Evolutionary conservation across 2,888 invertebrate species (phyloP), one percentile per base, ranked within the genome.

Genomic region (Acrobasis repandana): DNA sequence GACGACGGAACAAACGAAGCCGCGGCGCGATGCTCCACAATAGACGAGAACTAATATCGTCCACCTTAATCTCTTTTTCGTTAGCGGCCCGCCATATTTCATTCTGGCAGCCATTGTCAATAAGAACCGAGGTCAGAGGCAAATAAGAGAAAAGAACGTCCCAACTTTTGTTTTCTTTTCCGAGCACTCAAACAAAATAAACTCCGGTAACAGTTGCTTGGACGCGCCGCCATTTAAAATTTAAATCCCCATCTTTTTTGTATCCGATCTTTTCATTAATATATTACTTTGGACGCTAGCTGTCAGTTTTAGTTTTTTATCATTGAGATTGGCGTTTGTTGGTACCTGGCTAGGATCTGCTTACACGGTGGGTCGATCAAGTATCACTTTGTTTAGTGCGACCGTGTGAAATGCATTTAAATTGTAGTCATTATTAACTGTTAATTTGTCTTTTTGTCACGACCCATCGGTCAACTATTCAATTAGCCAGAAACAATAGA

Each of bases 91-190:
- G 81, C 89, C 88, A 90, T 92, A 91, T 90, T 90, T 92, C 90
- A 91, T 91, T 85, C 88, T 86, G 90, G 88, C 89, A 90, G 89
- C 86, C 85, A 90, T 92, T 92, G 92, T 91, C 90, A 90, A 90
- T 90, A 88, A 80, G 79, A 82, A 74, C 84, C 84, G 90, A 87
- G 90, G 90, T 90, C 90, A 88, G 86, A 85, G 87, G 88, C 90
- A 90, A 90, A 89, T 87, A 88, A 84, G 82, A 90, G 83, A 90
- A 90, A 90, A 88, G 80, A 87, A 83, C 81, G 68, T 71, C 76
- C 67, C 72, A 76, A 85, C 80, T 88, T 88, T 90, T 88, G 83
- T 90, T 90, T 88, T 87, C 84, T 88, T 90, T 90, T 81, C 79
- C 75, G 79, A 83, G 82, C 83, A 84, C 85, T 86, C 87, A 82